These are phyloP conservation scores for Sebastolobus altivelis DNA, from an alignment of 2,797 vertebrate species.

Conservation along the genomic window DNA sequence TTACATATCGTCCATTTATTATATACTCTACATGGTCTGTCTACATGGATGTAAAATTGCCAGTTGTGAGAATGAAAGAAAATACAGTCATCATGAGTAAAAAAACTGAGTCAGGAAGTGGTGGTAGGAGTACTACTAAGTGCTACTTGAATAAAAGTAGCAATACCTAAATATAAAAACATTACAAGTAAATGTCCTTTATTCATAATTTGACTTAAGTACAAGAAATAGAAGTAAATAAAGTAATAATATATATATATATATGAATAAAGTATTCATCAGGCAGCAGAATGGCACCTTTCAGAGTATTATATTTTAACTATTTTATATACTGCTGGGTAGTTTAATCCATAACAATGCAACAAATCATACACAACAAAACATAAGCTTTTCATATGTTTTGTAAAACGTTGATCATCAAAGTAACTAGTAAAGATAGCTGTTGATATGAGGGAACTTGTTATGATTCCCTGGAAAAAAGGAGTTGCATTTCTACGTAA, in stretches of 20 bases:
- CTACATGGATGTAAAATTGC: background rate
- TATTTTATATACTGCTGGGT: background rate
- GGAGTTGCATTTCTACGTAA: background rate
- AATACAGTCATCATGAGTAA: background rate
- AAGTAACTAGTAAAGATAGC: background rate
- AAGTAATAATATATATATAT: background rate
- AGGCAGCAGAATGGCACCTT: background rate
- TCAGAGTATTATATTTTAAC: background rate
- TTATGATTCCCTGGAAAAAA: background rate
- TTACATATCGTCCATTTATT: background rate
- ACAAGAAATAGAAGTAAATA: background rate
- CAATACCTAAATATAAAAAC: background rate
- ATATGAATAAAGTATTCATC: background rate
- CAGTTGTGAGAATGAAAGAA: background rate
- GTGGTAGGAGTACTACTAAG: background rate
- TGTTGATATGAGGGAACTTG: background rate
- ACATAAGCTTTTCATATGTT: background rate
- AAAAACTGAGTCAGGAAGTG: background rate
- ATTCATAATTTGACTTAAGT: background rate
- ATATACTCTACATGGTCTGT: background rate
- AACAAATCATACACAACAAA: slow-evolving; percentile 3
- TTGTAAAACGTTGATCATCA: background rate
- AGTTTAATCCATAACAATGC: background rate
- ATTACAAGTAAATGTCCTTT: background rate
- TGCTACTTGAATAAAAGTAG: background rate